phyloP scores from a whole-genome alignment of 2,888 invertebrate species.

The Blastobasis adustella region DNA sequence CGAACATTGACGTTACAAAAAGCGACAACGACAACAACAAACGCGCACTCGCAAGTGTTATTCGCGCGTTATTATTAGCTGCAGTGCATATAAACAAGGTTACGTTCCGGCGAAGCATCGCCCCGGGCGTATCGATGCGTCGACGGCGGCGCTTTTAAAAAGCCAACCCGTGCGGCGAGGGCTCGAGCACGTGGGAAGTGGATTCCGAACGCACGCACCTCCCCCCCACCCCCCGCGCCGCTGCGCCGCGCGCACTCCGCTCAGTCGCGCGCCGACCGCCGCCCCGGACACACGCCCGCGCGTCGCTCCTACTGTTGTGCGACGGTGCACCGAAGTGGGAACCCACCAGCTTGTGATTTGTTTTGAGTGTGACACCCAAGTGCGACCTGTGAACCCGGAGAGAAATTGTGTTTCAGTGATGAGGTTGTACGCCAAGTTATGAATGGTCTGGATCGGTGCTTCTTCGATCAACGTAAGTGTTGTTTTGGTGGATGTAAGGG shows the following conservation, averaged over 20 bases:
- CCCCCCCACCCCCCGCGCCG: slow-evolving; percentile 36
- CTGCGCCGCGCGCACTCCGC: slow-evolving; percentile 57
- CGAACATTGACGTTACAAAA: slow-evolving; percentile 37
- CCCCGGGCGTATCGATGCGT: slow-evolving; percentile 68
- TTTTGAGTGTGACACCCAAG: slow-evolving; percentile 61
- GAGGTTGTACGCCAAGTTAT: slow-evolving; percentile 67
- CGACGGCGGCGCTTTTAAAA: slow-evolving; percentile 64
- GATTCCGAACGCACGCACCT: slow-evolving; percentile 74
- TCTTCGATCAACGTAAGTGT: slow-evolving; percentile 74
- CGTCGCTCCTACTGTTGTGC: slow-evolving; percentile 59
- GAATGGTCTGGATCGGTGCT: slow-evolving; percentile 74
- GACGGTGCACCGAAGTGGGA: slow-evolving; percentile 53
- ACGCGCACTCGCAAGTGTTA: slow-evolving; percentile 48
- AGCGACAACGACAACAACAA: slow-evolving; percentile 42
- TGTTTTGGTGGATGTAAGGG: slow-evolving; percentile 36
- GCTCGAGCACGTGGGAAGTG: slow-evolving; percentile 70
- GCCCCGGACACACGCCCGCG: slow-evolving; percentile 46
- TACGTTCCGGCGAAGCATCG: slow-evolving; percentile 48
- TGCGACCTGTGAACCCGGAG: slow-evolving; percentile 56
- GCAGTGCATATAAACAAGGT: slow-evolving; percentile 69
- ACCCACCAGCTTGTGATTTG: slow-evolving; percentile 64
- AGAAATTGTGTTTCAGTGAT: slow-evolving; percentile 64
- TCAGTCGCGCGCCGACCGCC: slow-evolving; percentile 39
- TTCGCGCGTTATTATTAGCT: slow-evolving; percentile 68
- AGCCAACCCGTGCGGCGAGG: slow-evolving; percentile 71